Conservation (phyloP, 2,888 invertebrate species). For the Hirtodrosophila cameraria region DNA sequence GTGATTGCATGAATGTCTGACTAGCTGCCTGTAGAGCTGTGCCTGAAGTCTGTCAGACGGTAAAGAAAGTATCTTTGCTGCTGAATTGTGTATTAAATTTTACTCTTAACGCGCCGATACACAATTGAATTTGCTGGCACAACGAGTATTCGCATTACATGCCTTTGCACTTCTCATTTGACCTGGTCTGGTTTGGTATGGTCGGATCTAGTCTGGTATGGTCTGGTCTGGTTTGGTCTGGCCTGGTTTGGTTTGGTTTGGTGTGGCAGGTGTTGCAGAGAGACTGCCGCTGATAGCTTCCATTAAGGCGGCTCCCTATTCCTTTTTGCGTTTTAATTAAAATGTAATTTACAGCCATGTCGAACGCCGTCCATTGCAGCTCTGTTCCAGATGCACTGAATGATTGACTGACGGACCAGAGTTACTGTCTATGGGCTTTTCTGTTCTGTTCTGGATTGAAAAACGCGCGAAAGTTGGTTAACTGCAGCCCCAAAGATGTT, state of each 20-base stretch:
- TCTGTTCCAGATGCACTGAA: slow-evolving; percentile 35
- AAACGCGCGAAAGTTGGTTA: slow-evolving; percentile 20
- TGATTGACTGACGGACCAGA: slow-evolving; percentile 46
- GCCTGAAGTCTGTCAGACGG: slow-evolving; percentile 35
- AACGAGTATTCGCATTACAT: slow-evolving; percentile 5
- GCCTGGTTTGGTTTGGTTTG: too few species aligned
- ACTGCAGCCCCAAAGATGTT: slow-evolving; percentile 9
- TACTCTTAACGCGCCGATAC: slow-evolving; percentile 49
- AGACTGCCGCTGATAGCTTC: slow-evolving; percentile 50
- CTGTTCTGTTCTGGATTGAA: background rate
- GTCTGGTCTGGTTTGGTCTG: too few species aligned
- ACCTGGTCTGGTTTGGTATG: slow-evolving; percentile 1
- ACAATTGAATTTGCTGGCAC: slow-evolving; percentile 57
- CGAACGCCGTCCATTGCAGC: slow-evolving; percentile 42
- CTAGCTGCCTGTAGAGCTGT: slow-evolving; percentile 21
- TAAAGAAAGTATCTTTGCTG: slow-evolving; percentile 19
- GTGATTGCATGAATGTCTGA: too few species aligned
- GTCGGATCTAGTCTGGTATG: too few species aligned
- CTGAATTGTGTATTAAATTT: slow-evolving; percentile 48
- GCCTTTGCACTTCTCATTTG: slow-evolving; percentile 23
- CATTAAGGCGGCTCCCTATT: slow-evolving; percentile 33
- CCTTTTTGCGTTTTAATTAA: slow-evolving; percentile 66
- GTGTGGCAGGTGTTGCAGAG: slow-evolving; percentile 20
- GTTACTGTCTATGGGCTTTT: background rate
- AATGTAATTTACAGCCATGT: slow-evolving; percentile 70